These are phyloP conservation scores for Drosophila nr. perissopoda DNA, from an alignment of 2,888 invertebrate species.

Conservation along the genomic window DNA sequence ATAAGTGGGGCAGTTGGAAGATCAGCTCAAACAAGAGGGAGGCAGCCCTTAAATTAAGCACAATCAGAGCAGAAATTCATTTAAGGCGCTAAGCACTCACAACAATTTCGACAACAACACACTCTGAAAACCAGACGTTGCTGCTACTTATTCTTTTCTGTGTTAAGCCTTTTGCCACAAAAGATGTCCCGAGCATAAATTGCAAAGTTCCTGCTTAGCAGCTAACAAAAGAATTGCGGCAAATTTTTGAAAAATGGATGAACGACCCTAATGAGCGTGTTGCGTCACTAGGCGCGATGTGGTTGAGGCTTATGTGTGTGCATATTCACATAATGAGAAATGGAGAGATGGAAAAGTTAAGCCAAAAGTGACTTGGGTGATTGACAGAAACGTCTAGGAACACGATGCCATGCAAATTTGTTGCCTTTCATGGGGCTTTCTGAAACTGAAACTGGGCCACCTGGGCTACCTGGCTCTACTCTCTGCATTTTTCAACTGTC, in stretches of 20 bases:
- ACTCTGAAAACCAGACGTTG: conserved; percentile 18
- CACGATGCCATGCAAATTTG: conserved; percentile 11
- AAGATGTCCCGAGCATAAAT: conserved; percentile 50
- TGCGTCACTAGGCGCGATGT: conserved; percentile 6
- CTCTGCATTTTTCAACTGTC: conserved; percentile 1
- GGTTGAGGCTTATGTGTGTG: not conserved
- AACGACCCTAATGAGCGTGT: conserved; percentile 60
- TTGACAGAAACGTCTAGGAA: conserved; percentile 30
- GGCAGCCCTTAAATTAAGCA: conserved; percentile 68
- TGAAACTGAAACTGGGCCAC: conserved; percentile 9
- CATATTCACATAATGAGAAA: conserved; percentile 22
- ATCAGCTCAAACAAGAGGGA: not conserved
- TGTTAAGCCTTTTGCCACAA: conserved; percentile 44
- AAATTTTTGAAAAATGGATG: conserved; percentile 49
- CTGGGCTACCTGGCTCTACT: conserved; percentile 12
- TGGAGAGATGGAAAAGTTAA: conserved; percentile 21
- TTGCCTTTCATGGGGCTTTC: conserved; percentile 2
- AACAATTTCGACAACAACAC: conserved; percentile 69
- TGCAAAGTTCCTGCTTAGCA: conserved; percentile 37
- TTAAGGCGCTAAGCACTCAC: conserved; percentile 75
- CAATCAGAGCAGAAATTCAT: conserved; percentile 80
- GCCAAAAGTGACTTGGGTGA: conserved; percentile 40
- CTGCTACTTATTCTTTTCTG: not conserved
- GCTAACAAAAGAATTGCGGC: conserved; percentile 38
- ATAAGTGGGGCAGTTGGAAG: conserved; percentile 36